These are phyloP conservation scores for Manis crassicaudata DNA, from an alignment of 2,797 vertebrate genomes.

Conservation along the genomic window DNA sequence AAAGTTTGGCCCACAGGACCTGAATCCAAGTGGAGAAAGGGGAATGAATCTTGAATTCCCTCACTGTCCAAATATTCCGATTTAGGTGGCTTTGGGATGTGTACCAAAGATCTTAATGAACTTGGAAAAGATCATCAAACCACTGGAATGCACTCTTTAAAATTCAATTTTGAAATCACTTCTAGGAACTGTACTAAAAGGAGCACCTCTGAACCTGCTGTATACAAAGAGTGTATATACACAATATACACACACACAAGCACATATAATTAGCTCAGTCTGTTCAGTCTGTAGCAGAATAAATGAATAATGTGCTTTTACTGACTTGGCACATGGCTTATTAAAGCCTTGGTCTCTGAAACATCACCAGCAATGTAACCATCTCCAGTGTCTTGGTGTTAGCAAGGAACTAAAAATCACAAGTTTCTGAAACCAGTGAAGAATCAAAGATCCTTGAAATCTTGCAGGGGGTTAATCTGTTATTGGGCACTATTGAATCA, in stretches of 20 bases:
- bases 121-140: slow-evolving; percentile 61
- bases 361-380: not conserved
- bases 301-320: slow-evolving; percentile 59
- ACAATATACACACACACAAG: not conserved
- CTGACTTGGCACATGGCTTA: slow-evolving; percentile 64
- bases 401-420: not conserved
- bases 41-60: slow-evolving; percentile 53
- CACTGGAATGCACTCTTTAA: slow-evolving; percentile 55
- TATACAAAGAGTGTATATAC: not conserved
- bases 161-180: slow-evolving; percentile 64
- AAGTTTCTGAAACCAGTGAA: slow-evolving; percentile 51
- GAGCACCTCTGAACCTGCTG: slow-evolving; percentile 30
- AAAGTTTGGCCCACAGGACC: slow-evolving; percentile 19
- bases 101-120: slow-evolving; percentile 52
- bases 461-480: slow-evolving; percentile 11
- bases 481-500: slow-evolving; percentile 32
- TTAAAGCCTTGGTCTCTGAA: slow-evolving; percentile 62
- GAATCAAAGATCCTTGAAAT: slow-evolving; percentile 53
- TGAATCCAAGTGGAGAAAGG: not conserved
- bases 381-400: slow-evolving; percentile 41
- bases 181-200: slow-evolving; percentile 26
- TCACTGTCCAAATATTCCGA: slow-evolving; percentile 48
- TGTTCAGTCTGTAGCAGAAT: slow-evolving; percentile 49
- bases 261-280: slow-evolving; percentile 52
- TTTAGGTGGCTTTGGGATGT: slow-evolving; percentile 52